Evolutionary conservation across 2,888 invertebrate species (phyloP), one percentile per base, ranked within the genome.

Genomic region (Nomada ruficornis): DNA sequence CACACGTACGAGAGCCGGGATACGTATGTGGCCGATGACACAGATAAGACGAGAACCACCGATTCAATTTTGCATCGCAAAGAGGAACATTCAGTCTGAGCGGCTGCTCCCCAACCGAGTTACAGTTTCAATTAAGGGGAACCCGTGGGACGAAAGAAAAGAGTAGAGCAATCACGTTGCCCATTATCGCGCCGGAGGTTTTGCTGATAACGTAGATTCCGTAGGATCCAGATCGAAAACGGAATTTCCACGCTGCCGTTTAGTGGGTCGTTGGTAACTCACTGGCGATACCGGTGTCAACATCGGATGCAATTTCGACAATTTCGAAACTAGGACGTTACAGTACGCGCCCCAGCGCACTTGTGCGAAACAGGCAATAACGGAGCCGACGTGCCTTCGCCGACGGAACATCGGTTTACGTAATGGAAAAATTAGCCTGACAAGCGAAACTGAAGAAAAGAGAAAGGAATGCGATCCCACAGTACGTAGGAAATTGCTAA

Each of bases 21-120:
- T 60, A 59, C 50, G 52, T 60, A 62, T 69, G 50, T 62, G 64
- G 73, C 70, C 74, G 74, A 74, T 82, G 67, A 54, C 20, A 44
- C 77, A 50, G 72, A 83, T 83, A 82, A 83, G 63, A 62, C 57
- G 55, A 64, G 26, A 60, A 18, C 29, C 50, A 36, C 60, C 52
- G 75, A 80, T 64, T 84, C 78, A 69, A 84, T 81, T 74, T 75
- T 75, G 69, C 75, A 70, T 60, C 73, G 64, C 18, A 20, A 50
- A 68, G 64, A 44, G 2, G 18, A n/a, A n/a, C 23, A 18, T 65
- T 74, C 74, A 65, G 44, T 23, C n/a, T n/a, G 23, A 13, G 23
- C 54, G 29, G 26, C 13, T 20, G 50, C 64, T 54, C 10, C 23
- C 4, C 42, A 47, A 18, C 13, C 9, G n/a, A 54, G 23, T 62